Percentiles rank a stretch among this genome's conserved stretches.
Evolutionary conservation across 2,113 vertebrate species (phyloP).

Genomic region (Pelecanus crispus): DNA sequence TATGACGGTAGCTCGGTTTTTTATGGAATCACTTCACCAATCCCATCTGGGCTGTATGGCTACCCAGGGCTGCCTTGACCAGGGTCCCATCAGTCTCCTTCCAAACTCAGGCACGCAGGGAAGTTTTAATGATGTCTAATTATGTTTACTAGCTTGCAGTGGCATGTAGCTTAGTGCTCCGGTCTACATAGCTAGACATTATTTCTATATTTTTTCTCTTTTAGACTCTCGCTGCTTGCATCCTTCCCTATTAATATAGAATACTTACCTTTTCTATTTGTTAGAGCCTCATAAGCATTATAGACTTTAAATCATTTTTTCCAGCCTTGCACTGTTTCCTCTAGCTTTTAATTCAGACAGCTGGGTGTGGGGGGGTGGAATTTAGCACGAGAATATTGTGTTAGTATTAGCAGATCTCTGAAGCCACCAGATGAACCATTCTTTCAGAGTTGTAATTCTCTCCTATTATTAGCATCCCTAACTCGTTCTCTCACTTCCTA

Average conservation of each 20-base stretch:
- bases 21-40: not conserved
- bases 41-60: not conserved
- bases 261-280: not conserved
- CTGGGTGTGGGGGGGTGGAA: not conserved
- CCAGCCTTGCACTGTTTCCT: not conserved
- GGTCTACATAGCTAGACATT: fast-evolving
- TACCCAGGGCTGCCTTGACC: not conserved
- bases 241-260: not conserved
- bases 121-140: not conserved
- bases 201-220: not conserved
- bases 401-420: not conserved
- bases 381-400: not conserved
- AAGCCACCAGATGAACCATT: not conserved
- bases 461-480: not conserved
- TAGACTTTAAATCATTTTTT: not conserved
- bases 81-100: not conserved
- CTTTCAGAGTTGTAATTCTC: not conserved
- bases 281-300: not conserved
- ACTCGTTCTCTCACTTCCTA: not conserved
- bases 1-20: not conserved
- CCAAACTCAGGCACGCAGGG: not conserved
- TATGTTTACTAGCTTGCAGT: not conserved
- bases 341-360: not conserved
- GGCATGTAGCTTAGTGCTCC: not conserved
- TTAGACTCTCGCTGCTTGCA: not conserved